Percentiles rank a stretch among this genome's conserved stretches.
Evolutionary conservation across 2,888 invertebrate species (phyloP).

Genomic region (Masnerella sp.): DNA sequence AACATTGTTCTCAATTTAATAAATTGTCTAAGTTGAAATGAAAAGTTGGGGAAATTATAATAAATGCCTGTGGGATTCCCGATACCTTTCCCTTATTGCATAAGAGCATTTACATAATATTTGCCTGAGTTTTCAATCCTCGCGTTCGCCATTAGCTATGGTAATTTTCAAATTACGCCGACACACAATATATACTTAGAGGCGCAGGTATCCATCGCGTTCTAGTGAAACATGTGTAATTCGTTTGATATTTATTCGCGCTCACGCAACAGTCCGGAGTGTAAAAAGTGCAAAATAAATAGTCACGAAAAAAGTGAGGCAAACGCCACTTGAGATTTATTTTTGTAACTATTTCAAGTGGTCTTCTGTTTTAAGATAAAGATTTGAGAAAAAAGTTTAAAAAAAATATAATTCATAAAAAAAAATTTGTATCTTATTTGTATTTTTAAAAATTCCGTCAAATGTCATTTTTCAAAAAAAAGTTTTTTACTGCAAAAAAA

Average conservation of each 20-base stretch:
- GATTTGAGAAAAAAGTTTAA: background rate
- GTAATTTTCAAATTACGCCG: slow-evolving; percentile 45
- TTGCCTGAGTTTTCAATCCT: slow-evolving; percentile 43
- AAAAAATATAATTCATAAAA: no score
- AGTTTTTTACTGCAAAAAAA: no score
- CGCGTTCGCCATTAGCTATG: slow-evolving; percentile 36
- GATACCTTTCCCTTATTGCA: slow-evolving; percentile 43
- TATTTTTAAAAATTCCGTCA: no score
- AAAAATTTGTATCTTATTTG: no score
- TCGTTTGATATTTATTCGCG: slow-evolving; percentile 36
- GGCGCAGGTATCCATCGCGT: slow-evolving; percentile 24
- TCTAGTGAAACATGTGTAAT: slow-evolving; percentile 27
- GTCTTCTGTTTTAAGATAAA: slow-evolving; percentile 11
- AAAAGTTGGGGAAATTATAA: background rate
- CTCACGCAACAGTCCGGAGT: slow-evolving; percentile 27
- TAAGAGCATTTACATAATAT: slow-evolving; percentile 47
- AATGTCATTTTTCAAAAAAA: no score
- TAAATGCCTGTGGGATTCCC: background rate
- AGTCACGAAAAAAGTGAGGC: background rate
- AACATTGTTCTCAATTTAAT: background rate
- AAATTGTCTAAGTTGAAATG: background rate
- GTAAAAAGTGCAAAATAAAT: slow-evolving; percentile 14
- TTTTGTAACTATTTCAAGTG: slow-evolving; percentile 13
- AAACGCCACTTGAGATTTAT: slow-evolving; percentile 19
- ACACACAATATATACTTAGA: slow-evolving; percentile 26